Evolutionary conservation across 2,888 invertebrate species (phyloP).

Genomic region (Drosophila recens): DNA sequence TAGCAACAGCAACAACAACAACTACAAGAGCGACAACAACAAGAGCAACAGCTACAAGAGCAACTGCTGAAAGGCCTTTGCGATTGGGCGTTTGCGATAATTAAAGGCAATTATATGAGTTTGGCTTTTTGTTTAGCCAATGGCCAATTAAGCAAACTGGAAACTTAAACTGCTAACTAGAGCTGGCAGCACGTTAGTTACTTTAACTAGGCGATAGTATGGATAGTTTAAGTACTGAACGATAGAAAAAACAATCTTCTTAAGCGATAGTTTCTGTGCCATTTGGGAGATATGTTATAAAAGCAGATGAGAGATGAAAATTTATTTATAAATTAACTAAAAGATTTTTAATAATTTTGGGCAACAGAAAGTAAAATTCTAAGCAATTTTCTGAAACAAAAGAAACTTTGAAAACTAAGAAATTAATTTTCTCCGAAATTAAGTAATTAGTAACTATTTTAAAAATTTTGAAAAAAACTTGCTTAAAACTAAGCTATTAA

Average conservation of each 20-base stretch:
- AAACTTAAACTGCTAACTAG: constrained; percentile 30
- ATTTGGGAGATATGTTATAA: too few species aligned
- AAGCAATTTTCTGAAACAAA: too few species aligned
- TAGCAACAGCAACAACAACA: constrained; percentile 25
- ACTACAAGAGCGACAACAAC: constrained; percentile 14
- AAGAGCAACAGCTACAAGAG: constrained; percentile 10
- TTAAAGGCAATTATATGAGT: constrained; percentile 79
- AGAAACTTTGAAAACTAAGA: too few species aligned
- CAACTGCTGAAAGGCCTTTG: constrained; percentile 51
- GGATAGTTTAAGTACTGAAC: background rate
- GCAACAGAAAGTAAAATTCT: too few species aligned
- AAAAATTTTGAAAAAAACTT: too few species aligned
- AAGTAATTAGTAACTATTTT: too few species aligned
- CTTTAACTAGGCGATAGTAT: constrained; percentile 12
- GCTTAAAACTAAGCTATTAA: too few species aligned
- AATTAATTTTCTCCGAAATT: too few species aligned
- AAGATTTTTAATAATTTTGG: too few species aligned
- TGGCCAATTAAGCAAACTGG: constrained; percentile 78
- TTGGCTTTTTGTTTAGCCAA: constrained; percentile 60
- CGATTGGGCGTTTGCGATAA: constrained; percentile 84
- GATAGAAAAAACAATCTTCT: background rate
- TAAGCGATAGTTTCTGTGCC: constrained; percentile 1
- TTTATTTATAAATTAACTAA: too few species aligned
- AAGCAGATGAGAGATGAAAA: too few species aligned
- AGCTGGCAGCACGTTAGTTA: constrained; percentile 13